Evolutionary conservation across 2,113 vertebrate genomes (phyloP).

Genomic region (Tragelaphus strepsiceros): DNA sequence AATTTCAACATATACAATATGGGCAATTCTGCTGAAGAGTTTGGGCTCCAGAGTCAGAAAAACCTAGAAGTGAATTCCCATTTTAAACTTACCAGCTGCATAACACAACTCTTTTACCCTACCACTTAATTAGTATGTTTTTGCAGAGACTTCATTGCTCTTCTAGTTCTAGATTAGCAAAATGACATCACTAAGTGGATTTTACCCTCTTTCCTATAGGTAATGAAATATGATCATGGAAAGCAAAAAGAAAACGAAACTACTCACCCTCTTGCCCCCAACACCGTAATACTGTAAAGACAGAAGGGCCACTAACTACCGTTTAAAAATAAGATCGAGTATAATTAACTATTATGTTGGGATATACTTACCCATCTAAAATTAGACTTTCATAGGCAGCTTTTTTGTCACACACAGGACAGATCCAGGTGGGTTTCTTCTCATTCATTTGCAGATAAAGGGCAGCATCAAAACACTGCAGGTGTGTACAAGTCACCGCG

Average conservation of each 20-base stretch:
- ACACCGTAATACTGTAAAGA: not conserved
- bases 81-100: not conserved
- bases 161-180: conserved; percentile 11
- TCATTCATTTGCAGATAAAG: conserved; percentile 99
- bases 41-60: not conserved
- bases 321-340: not conserved
- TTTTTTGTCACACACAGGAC: conserved; percentile 98
- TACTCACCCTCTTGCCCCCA: not conserved
- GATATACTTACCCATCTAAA: conserved; percentile 89
- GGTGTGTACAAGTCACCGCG: conserved; percentile 95
- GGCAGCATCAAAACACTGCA: conserved; percentile 98
- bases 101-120: not conserved
- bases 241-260: not conserved
- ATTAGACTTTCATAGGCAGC: conserved; percentile 96
- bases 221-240: not conserved
- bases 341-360: not conserved
- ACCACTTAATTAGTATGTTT: not conserved
- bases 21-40: not conserved
- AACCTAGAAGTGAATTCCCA: not conserved
- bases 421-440: conserved; percentile 98
- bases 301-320: not conserved
- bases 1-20: not conserved
- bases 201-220: not conserved
- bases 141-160: not conserved
- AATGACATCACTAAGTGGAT: not conserved